Evolutionary conservation across 23 tunicate species (phyloP), one percentile per base, ranked within the genome.

Genomic region (Phallusia fumigata): DNA sequence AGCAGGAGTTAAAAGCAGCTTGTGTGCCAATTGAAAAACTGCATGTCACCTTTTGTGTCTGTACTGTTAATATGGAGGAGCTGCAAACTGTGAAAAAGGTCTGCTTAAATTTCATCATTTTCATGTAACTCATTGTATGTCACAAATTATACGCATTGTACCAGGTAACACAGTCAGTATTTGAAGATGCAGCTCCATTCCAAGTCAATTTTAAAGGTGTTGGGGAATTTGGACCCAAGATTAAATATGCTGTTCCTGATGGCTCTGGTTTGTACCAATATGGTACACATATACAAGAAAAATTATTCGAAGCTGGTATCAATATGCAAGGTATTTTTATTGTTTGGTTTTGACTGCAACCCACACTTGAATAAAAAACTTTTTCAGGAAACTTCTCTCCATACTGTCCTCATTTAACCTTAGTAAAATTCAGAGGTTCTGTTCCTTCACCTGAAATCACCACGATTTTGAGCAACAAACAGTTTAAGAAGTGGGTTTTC

Each of bases 21-120:
- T 24, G 32, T 2, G 24, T 18, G 31, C 65, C 80, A 33, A 32
- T 49, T 0, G 5, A 26, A 10, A 80, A 86, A 52, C 53, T 73
- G 79, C 90, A 86, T 35, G 53, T 86, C 28, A 86, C 84, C 16
- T 45, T 86, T 15, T 86, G 90, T 80, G 81, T 80, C 73, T 86
- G 90, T 74, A n/a, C 21, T 8, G 33, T 86, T 31, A 79, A 86
- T 1, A 74, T 15, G 15, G 84, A 86, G 30, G 90, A 86, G 15
- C 36, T 86, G 19, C 50, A 80, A n/a, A 80, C 28, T 44, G 77
- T 77, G 0, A 80, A 80, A 28, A 53, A 86, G 90, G 90, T 86
- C 5, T 40, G 47, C 5, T 10, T 5, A 31, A 31, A 5, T 77
- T 32, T 28, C n/a, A n/a, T n/a, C n/a, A n/a, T n/a, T n/a, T n/a